Evolutionary conservation across 2,888 invertebrate genomes (phyloP), one percentile per base, ranked within the genome.

Genomic region (Coleophora flavipennella): DNA sequence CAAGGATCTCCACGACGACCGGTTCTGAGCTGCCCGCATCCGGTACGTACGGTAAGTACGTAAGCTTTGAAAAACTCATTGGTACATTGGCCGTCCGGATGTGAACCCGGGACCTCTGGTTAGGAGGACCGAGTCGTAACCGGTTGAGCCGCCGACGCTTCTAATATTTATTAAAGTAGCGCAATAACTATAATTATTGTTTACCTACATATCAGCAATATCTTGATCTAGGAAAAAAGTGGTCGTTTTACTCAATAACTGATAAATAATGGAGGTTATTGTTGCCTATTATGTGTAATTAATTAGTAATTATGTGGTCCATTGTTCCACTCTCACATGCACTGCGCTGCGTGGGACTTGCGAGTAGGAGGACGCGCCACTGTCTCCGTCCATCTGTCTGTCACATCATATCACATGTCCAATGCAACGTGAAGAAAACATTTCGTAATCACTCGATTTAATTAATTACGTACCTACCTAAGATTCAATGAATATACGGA

Each of bases 271-370:
- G 48, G 41, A 36, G 39, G 50, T 56, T 66, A 69, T 70, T 67
- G 64, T 48, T 48, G 48, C 49, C 42, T 51, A 52, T 62, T 56
- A 59, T 53, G 43, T 8, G 55, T 43, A 6, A 20, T 20, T 20
- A 20, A 6, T 20, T 20, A 20, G 20, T 54, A 61, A 66, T 66
- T 52, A 55, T 50, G 57, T 62, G 60, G 67, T 68, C 67, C 55
- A 74, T 73, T 75, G 71, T 74, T 69, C 55, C 47, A 49, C 60
- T 69, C 66, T 69, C 62, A 54, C 43, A 38, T 45, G 36, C 11
- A 8, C 8, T 35, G 12, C 10, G 26, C 25, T 25, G n/a, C 11
- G 29, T 4, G 28, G 28, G 28, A 27, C 27, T 6, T 9, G 20
- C 20, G 20, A 20, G 20, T 20, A 3, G 20, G 20, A 20, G 6